Conservation (phyloP, 2,888 invertebrate genomes). For the Drosophila diplacantha region DNA sequence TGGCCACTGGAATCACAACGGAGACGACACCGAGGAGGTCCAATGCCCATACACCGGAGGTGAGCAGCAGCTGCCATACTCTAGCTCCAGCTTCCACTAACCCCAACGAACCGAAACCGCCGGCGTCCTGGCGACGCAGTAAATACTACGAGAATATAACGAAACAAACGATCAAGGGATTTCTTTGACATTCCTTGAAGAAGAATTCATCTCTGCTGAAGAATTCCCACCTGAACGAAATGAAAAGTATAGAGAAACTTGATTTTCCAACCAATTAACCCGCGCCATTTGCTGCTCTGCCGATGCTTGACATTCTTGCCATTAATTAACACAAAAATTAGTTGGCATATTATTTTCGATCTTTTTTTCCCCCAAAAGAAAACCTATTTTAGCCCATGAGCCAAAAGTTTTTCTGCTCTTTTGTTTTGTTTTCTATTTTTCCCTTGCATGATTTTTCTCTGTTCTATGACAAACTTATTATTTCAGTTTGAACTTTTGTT, state of each 20-base stretch:
- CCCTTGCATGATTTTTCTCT: constrained; percentile 50
- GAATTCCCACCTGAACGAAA: constrained; percentile 10
- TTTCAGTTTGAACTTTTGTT: constrained; percentile 15
- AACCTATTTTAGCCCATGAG: constrained; percentile 51
- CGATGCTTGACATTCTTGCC: constrained; percentile 51
- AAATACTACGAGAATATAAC: constrained; percentile 79
- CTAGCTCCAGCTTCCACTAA: constrained; percentile 41
- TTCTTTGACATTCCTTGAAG: constrained; percentile 74
- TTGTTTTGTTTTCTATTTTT: constrained; percentile 34
- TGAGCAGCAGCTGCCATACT: constrained; percentile 57
- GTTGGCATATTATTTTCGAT: constrained; percentile 45
- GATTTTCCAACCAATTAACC: constrained; percentile 53
- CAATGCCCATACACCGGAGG: constrained; percentile 73
- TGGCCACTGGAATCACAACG: constrained; percentile 62
- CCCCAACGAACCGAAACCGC: constrained; percentile 57
- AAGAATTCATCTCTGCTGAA: neutral
- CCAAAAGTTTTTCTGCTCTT: constrained; percentile 21
- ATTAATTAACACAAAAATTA: constrained; percentile 46
- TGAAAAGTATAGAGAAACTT: constrained; percentile 3
- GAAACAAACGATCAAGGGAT: constrained; percentile 81
- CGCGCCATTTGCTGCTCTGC: constrained; percentile 58
- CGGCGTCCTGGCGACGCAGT: constrained; percentile 78
- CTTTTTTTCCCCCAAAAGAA: constrained; percentile 5
- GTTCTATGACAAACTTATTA: constrained; percentile 26
- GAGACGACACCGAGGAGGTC: constrained; percentile 52